Evolutionary conservation across 2,113 vertebrate genomes (phyloP).

Genomic region (Ochotona princeps): DNA sequence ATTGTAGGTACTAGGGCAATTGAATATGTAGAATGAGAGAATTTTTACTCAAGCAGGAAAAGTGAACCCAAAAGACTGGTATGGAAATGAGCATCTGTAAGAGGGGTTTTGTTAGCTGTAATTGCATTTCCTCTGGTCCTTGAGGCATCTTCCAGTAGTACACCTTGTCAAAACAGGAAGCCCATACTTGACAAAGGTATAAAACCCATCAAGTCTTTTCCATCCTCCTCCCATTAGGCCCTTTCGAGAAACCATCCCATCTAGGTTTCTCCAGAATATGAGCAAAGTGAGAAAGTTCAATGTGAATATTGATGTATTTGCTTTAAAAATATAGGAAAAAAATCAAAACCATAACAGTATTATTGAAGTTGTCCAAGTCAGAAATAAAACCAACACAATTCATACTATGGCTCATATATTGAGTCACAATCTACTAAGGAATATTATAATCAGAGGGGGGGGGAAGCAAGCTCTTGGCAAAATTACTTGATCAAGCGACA

Average conservation of each 20-base stretch:
- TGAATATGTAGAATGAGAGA: not conserved
- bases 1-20: not conserved
- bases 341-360: not conserved
- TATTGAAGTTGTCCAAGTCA: not conserved
- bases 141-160: not conserved
- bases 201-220: not conserved
- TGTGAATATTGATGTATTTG: not conserved
- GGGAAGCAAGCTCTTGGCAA: constrained; percentile 24
- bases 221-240: not conserved
- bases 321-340: not conserved
- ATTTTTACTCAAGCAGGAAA: not conserved
- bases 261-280: not conserved
- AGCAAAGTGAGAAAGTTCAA: not conserved
- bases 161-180: not conserved
- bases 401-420: not conserved
- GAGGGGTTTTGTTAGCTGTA: not conserved
- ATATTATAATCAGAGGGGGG: not conserved
- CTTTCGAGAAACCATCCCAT: not conserved
- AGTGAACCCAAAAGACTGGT: not conserved
- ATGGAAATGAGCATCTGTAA: not conserved
- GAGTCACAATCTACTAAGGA: not conserved
- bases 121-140: not conserved
- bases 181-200: not conserved
- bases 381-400: not conserved
- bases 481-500: not conserved